A percentile compares a stretch with the other conserved stretches of the same genome.
Evolutionary conservation across 1,140 invertebrate species (phyloP).

Genomic region (Chionoecetes opilio): DNA sequence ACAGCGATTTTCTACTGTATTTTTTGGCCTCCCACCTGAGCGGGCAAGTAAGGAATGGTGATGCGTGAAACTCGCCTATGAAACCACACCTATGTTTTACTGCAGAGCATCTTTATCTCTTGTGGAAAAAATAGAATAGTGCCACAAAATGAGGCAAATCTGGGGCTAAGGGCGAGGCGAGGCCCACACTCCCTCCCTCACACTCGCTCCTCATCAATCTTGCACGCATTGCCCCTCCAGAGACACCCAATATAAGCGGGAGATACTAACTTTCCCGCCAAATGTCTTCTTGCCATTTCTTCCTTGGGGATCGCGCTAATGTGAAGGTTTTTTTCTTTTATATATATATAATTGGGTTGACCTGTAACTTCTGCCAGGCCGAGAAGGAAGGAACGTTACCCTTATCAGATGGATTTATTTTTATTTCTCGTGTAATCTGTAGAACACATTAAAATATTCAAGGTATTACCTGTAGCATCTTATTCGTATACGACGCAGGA

Average conservation of each 20-base stretch:
- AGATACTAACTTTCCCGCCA: constrained; percentile 68
- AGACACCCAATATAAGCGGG: constrained; percentile 58
- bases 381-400: neutral
- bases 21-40: neutral
- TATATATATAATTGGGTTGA: constrained; percentile 48
- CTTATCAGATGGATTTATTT: no score
- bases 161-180: constrained; percentile 11
- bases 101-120: neutral
- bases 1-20: neutral
- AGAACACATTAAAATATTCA: no score
- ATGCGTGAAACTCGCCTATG: neutral
- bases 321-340: constrained; percentile 55
- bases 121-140: neutral
- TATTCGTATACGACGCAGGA: no score
- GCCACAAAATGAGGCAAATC: neutral
- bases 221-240: constrained; percentile 56
- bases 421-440: no score
- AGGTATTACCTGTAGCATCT: no score
- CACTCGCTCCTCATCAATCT: constrained; percentile 55
- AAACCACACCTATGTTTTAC: neutral
- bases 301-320: constrained; percentile 54
- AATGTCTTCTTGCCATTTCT: constrained; percentile 71
- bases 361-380: neutral
- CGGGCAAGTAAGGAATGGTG: no score
- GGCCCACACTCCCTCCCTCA: constrained; percentile 54